phyloP scores from a whole-genome alignment of 2,113 vertebrate genomes.

The Fulmarus glacialis region DNA sequence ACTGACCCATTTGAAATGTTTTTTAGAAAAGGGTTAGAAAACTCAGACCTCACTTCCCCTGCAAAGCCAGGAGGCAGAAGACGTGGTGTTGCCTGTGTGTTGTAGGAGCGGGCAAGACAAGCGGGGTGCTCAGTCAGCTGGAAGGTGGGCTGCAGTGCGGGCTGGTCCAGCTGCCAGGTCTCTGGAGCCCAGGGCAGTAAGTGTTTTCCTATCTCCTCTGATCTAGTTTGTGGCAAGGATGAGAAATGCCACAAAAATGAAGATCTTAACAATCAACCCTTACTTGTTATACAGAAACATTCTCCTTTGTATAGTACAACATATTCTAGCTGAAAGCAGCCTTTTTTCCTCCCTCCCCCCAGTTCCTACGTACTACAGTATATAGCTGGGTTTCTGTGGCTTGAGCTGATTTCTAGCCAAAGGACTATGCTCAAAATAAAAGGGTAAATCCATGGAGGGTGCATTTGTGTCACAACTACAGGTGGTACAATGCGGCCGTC shows the following conservation, averaged over 20 bases:
- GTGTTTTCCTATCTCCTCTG: background rate
- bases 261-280: background rate
- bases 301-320: rapidly evolving
- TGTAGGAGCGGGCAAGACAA: background rate
- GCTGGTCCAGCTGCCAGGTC: background rate
- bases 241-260: background rate
- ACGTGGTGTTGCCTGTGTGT: background rate
- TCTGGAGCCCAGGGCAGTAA: background rate
- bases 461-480: background rate
- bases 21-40: background rate
- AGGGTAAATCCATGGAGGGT: background rate
- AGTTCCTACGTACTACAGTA: rapidly evolving
- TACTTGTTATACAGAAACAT: background rate
- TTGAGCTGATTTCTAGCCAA: background rate
- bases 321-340: background rate
- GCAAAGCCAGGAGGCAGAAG: background rate
- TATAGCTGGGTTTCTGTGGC: background rate
- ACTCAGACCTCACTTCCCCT: background rate
- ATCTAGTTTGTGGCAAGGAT: background rate
- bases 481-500: too few relatives aligned
- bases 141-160: background rate
- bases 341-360: background rate
- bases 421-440: background rate
- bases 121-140: background rate
- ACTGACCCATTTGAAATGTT: background rate